These are phyloP conservation scores for Tortricodes alternella DNA, from an alignment of 2,888 invertebrate species.

Conservation along the genomic window DNA sequence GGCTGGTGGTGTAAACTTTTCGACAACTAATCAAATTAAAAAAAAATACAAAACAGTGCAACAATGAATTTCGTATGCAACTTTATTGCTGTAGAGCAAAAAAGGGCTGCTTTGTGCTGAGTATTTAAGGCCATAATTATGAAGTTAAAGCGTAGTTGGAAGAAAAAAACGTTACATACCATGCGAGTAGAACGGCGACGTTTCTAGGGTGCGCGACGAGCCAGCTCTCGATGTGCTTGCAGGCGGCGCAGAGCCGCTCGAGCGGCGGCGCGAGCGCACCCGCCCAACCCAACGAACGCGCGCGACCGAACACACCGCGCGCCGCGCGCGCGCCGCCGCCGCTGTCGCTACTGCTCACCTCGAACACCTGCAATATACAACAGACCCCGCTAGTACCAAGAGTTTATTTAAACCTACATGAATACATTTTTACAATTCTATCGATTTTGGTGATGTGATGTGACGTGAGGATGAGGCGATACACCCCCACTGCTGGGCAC, in stretches of 20 bases:
- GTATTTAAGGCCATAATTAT: neutral
- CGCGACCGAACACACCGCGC: slow-evolving; percentile 85
- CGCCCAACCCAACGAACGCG: slow-evolving; percentile 92
- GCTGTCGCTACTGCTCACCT: slow-evolving; percentile 89
- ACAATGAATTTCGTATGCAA: too few relatives aligned
- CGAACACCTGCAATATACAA: slow-evolving; percentile 90
- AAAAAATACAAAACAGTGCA: too few relatives aligned
- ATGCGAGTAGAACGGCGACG: slow-evolving; percentile 94
- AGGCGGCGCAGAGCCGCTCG: slow-evolving; percentile 94
- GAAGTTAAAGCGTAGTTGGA: too few relatives aligned
- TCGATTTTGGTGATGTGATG: too few relatives aligned
- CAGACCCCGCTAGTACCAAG: neutral
- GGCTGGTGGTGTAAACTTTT: too few relatives aligned
- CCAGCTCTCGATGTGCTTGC: slow-evolving; percentile 97
- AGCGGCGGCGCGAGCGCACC: slow-evolving; percentile 93
- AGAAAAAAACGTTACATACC: slow-evolving; percentile 81
- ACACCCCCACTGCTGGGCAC: too few relatives aligned
- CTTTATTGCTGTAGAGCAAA: too few relatives aligned
- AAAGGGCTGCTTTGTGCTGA: too few relatives aligned
- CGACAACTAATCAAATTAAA: too few relatives aligned
- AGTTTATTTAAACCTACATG: too few relatives aligned
- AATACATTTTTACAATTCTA: too few relatives aligned
- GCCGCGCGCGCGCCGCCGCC: slow-evolving; percentile 84
- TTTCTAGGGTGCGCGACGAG: slow-evolving; percentile 91
- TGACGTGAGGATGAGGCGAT: too few relatives aligned